A percentile compares a stretch with the other conserved stretches of the same genome.
Evolutionary conservation across 2,888 invertebrate genomes (phyloP).

Genomic region (Pristionchus japonicus): DNA sequence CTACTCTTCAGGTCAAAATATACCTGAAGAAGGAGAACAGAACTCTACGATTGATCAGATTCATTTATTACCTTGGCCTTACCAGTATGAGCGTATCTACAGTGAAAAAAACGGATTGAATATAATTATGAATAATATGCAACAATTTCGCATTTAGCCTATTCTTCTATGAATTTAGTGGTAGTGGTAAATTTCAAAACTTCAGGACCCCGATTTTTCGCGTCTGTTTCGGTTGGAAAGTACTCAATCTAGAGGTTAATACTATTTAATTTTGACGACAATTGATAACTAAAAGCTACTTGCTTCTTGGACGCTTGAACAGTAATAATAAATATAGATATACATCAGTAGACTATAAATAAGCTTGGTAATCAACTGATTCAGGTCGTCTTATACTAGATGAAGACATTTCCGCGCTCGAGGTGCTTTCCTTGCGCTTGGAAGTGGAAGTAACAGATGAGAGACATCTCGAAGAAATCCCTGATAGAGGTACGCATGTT

Average conservation of each 20-base stretch:
- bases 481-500: slow-evolving; percentile 7
- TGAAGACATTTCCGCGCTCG: slow-evolving; percentile 40
- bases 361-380: too few relatives aligned
- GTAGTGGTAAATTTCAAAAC: not conserved
- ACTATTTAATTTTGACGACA: not conserved
- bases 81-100: not conserved
- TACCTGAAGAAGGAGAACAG: too few relatives aligned
- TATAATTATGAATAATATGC: not conserved
- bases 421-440: slow-evolving; percentile 20
- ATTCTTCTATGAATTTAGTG: too few relatives aligned
- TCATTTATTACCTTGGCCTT: too few relatives aligned
- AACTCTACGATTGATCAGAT: too few relatives aligned
- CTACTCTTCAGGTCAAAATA: slow-evolving; percentile 9
- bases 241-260: not conserved
- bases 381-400: not conserved
- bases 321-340: too few relatives aligned
- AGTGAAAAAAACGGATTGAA: too few relatives aligned
- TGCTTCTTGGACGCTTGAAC: too few relatives aligned
- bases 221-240: slow-evolving; percentile 28
- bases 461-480: slow-evolving; percentile 20
- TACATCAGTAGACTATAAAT: too few relatives aligned
- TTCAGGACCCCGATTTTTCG: slow-evolving; percentile 45
- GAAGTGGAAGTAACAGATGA: slow-evolving; percentile 42
- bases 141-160: too few relatives aligned
- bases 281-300: not conserved